phyloP scores from a whole-genome alignment of 2,113 vertebrate genomes.

The Cryptomyrus ogoouensis region DNA sequence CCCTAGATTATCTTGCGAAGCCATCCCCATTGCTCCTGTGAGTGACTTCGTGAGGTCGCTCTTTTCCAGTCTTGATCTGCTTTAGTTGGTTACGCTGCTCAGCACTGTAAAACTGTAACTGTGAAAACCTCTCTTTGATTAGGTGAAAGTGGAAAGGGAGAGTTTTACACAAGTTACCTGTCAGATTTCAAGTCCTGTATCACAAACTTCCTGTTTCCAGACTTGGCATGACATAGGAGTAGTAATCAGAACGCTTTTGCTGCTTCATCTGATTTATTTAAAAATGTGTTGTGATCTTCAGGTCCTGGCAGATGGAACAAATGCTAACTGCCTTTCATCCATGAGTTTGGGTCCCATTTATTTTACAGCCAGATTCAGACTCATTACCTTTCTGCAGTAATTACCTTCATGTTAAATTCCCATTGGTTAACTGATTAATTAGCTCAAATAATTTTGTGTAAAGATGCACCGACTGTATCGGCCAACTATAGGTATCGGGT shows the following conservation, averaged over 20 bases:
- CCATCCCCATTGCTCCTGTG: neutral
- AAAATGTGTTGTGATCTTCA: neutral
- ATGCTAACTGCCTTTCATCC: neutral
- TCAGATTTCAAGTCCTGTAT: neutral
- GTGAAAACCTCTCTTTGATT: neutral
- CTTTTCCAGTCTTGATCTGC: neutral
- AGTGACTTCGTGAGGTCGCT: neutral
- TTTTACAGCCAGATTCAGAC: neutral
- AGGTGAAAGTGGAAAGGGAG: neutral
- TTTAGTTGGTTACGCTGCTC: neutral
- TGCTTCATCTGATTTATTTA: neutral
- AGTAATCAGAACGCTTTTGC: neutral
- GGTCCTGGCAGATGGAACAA: neutral
- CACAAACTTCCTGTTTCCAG: neutral
- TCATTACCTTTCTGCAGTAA: neutral
- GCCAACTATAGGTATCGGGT: neutral
- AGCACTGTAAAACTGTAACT: conserved; percentile 7
- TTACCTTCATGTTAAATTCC: neutral
- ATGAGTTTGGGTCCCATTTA: neutral
- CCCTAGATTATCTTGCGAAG: neutral
- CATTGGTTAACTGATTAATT: neutral
- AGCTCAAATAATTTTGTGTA: neutral
- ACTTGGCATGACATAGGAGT: neutral
- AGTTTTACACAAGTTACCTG: neutral
- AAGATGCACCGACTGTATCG: neutral